Base-by-base conservation (phyloP, 2,113 vertebrate genomes). In the Plectropomus leopardus region DNA sequence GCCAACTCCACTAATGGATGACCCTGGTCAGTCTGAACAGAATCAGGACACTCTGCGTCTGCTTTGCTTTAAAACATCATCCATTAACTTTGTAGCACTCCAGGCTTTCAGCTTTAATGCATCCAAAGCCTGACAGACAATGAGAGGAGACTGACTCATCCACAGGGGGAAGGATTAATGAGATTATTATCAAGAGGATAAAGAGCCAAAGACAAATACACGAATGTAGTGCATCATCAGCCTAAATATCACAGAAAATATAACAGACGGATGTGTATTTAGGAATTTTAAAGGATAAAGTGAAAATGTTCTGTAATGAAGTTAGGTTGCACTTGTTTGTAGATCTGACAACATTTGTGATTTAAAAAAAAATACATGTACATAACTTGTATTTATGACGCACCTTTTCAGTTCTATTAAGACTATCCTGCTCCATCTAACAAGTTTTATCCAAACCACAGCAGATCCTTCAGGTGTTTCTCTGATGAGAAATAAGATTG, bases 21-120 rank as follows among this genome's bases (percentile, higher is more conserved):
- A 64, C 72, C 64, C 55, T 32, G 4, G 57, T 53, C 23, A 30
- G 10, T 19, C 51, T 51, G 16, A 26, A 61, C 23, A 63, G 3
- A 30, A 45, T 48, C 36, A 55, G 64, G 16, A 30, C 26, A 28
- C 23, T 51, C 40, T 51, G 6, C 15, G 11, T 61, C 13, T 23
- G 48, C 26, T 55, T 28, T 24, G 24, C 14, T 64, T 9, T 58
- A 26, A 57, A 67, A 51, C 32, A 53, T 19, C 30, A 4, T 72
- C 71, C 64, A 68, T 81, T 81, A 60, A 68, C 53, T 45, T 58
- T 51, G 53, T 74, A 45, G 45, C 36, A 17, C 55, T 6, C 26
- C 24, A 54, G 55, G 54, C 63, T 68, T 45, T 74, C 45, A 48
- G 55, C 24, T 81, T 63, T 69, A 74, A 69, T 61, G 47, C 64